Base-by-base conservation (phyloP, 2,888 invertebrate genomes). In the Eulithis prunata region DNA sequence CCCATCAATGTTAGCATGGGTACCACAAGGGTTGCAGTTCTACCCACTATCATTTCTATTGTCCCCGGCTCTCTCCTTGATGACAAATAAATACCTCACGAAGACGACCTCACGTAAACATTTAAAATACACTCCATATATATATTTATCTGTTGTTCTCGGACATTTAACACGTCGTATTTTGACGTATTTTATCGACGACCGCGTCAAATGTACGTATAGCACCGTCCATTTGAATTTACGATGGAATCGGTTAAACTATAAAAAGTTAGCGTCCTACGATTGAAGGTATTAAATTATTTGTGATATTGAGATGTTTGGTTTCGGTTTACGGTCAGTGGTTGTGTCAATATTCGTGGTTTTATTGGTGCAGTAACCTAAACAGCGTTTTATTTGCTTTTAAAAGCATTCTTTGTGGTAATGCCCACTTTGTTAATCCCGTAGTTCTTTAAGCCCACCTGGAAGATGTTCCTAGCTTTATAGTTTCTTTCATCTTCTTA, bases 111-210 rank as follows among this genome's bases (percentile, higher is more conserved):
- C 72, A 72, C 71, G 75, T 75, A 76, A 75, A 75, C 72, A 70
- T 70, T 72, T 73, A 71, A 73, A 68, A 73, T 73, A 69, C 70
- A 70, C 67, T 64, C 66, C 70, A 69, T 69, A 68, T 72, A n/a
- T 75, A 80, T 81, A 80, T 85, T 84, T 85, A 85, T 82, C 75
- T 80, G 75, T 75, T 80, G 81, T 82, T 82, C 78, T 76, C 72
- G 69, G 80, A 84, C 83, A 77, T 84, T 84, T 84, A 83, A 85
- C 85, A 84, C 84, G 79, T 85, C 85, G 85, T 86, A 86, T 86
- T 85, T 85, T 84, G 87, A 82, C 78, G 78, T 83, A 77, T 75
- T 86, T 87, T 87, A 86, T 84, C 74, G 81, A 74, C 75, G 67
- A 68, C 71, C 75, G 76, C 74, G 78, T 80, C 81, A 82, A 78